Conservation (phyloP, 2,113 vertebrate species). For the Canis aureus region DNA sequence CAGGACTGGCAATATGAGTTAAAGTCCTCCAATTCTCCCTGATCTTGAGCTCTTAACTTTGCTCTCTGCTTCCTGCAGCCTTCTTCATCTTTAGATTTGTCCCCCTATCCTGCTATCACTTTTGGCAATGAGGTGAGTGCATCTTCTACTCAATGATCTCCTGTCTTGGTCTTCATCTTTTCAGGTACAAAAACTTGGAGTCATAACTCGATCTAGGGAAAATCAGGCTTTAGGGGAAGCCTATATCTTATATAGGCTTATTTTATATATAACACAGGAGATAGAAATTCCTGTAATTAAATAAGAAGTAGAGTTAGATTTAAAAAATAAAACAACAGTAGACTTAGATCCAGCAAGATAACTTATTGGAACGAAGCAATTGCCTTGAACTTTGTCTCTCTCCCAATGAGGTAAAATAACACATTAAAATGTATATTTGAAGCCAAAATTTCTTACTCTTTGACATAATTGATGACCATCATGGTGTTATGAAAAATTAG, state of each 20-base stretch:
- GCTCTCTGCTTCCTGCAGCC: background rate
- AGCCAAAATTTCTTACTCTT: background rate
- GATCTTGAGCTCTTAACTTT: background rate
- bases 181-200: background rate
- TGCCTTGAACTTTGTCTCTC: background rate
- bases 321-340: too few relatives aligned
- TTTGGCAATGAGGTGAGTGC: background rate
- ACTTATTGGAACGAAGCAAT: background rate
- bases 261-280: background rate
- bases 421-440: background rate
- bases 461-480: background rate
- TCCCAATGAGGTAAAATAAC: background rate
- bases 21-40: background rate
- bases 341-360: background rate
- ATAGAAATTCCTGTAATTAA: background rate
- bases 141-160: background rate
- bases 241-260: background rate
- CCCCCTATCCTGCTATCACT: background rate
- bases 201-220: background rate
- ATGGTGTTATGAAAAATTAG: background rate
- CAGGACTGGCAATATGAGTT: background rate
- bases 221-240: background rate
- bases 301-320: background rate
- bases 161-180: background rate
- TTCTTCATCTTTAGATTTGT: background rate